These are phyloP conservation scores for Triplophysa rosa DNA, from an alignment of 2,113 vertebrate genomes.

Conservation along the genomic window DNA sequence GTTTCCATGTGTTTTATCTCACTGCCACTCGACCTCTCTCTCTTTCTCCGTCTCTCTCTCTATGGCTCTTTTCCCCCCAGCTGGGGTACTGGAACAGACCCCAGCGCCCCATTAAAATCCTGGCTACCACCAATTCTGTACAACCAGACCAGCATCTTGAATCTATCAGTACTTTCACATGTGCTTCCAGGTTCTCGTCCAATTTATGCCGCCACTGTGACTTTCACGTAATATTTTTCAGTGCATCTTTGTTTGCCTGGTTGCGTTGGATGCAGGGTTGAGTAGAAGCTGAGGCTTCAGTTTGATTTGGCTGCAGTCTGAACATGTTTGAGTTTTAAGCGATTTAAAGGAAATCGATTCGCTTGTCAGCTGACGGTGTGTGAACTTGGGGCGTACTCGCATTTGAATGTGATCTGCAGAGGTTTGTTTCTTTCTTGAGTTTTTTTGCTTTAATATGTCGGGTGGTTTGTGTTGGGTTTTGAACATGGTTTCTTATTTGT, in stretches of 20 bases:
- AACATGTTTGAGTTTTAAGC: too few relatives aligned
- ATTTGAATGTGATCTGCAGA: too few relatives aligned
- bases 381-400: too few relatives aligned
- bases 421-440: too few relatives aligned
- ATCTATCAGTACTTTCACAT: slow-evolving; percentile 71
- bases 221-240: not conserved
- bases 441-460: too few relatives aligned
- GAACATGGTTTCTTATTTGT: too few relatives aligned
- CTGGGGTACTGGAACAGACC: slow-evolving; percentile 9
- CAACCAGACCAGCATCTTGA: slow-evolving; percentile 71
- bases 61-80: slow-evolving; percentile 4
- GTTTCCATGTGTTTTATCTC: slow-evolving; percentile 83
- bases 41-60: slow-evolving; percentile 12
- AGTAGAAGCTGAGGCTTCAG: not conserved
- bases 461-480: too few relatives aligned
- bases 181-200: slow-evolving; percentile 34
- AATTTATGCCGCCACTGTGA: not conserved
- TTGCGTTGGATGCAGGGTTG: not conserved
- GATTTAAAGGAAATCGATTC: too few relatives aligned
- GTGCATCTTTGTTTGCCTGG: not conserved
- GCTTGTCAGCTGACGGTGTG: too few relatives aligned
- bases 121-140: slow-evolving; percentile 33
- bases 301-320: not conserved
- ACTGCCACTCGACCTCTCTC: slow-evolving; percentile 64
- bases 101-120: slow-evolving; percentile 18